Conservation (phyloP, 1,140 invertebrate species). For the Marisa cornuarietis region DNA sequence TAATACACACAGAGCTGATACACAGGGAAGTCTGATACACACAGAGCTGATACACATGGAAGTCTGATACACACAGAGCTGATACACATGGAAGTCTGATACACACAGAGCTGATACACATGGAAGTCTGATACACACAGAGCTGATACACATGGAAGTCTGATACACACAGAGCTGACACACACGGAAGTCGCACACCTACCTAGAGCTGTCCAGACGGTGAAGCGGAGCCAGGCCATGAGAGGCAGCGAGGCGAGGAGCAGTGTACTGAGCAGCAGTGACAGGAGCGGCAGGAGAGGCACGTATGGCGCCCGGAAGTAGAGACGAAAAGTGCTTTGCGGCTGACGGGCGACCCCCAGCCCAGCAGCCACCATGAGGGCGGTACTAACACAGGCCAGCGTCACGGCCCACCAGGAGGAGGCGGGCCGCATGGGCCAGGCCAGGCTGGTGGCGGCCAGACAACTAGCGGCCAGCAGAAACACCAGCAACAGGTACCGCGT, state of each 20-base stretch:
- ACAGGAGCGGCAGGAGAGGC: constrained; percentile 57
- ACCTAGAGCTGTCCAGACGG: constrained; percentile 61
- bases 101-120: neutral
- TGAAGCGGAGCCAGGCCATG: constrained; percentile 61
- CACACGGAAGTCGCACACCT: constrained; percentile 20
- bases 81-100: too few species aligned
- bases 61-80: too few species aligned
- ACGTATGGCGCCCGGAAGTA: constrained; percentile 60
- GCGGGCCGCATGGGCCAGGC: constrained; percentile 20
- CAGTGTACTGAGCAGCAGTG: constrained; percentile 55
- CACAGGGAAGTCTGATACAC: too few species aligned
- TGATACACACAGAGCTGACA: neutral
- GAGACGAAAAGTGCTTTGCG: constrained; percentile 47
- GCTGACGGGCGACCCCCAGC: constrained; percentile 54
- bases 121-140: neutral
- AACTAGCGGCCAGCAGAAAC: constrained; percentile 40
- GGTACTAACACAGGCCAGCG: constrained; percentile 42
- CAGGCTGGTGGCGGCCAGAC: constrained; percentile 23
- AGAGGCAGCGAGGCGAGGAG: constrained; percentile 57
- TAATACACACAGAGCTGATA: too few species aligned
- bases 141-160: neutral
- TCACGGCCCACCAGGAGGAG: constrained; percentile 61
- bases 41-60: too few species aligned
- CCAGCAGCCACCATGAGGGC: constrained; percentile 42
- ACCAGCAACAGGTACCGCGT: constrained; percentile 44